Evolutionary conservation across 2,888 invertebrate genomes (phyloP).

Genomic region (Neuroscelio doddi): DNA sequence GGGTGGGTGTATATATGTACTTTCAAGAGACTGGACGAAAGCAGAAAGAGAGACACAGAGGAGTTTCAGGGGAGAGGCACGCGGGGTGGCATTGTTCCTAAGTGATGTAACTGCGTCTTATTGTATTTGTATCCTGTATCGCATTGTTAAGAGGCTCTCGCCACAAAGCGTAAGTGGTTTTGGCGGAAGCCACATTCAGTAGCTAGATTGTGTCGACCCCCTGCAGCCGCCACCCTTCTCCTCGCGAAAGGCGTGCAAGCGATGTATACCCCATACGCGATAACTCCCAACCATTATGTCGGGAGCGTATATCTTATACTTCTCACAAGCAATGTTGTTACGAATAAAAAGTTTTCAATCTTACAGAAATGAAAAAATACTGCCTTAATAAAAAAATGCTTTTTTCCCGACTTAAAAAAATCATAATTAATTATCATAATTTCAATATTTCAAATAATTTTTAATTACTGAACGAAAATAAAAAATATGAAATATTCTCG

Average conservation of each 20-base stretch:
- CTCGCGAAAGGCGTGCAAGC: constrained; percentile 46
- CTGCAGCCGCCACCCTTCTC: constrained; percentile 39
- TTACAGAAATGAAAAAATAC: too few species aligned
- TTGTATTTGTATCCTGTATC: constrained; percentile 73
- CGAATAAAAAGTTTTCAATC: not conserved
- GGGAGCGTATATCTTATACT: not conserved
- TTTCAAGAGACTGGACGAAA: constrained; percentile 12
- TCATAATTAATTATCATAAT: not conserved
- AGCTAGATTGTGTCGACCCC: constrained; percentile 67
- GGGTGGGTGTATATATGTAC: constrained; percentile 27
- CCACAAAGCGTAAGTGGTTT: constrained; percentile 73
- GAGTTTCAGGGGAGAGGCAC: constrained; percentile 41
- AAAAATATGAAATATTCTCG: too few species aligned
- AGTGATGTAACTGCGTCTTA: constrained; percentile 73
- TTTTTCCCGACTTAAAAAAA: not conserved
- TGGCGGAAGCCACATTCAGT: constrained; percentile 72
- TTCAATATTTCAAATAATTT: too few species aligned
- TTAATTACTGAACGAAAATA: not conserved
- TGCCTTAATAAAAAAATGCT: not conserved
- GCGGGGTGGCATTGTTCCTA: constrained; percentile 69
- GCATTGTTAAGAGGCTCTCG: constrained; percentile 71
- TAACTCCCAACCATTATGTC: constrained; percentile 50
- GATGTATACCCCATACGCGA: constrained; percentile 55
- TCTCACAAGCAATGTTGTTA: not conserved
- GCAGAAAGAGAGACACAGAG: constrained; percentile 24